A percentile compares a stretch with the other conserved stretches of the same genome.
Conservation (phyloP, 2,113 vertebrate genomes). For the Chunga burmeisteri region DNA sequence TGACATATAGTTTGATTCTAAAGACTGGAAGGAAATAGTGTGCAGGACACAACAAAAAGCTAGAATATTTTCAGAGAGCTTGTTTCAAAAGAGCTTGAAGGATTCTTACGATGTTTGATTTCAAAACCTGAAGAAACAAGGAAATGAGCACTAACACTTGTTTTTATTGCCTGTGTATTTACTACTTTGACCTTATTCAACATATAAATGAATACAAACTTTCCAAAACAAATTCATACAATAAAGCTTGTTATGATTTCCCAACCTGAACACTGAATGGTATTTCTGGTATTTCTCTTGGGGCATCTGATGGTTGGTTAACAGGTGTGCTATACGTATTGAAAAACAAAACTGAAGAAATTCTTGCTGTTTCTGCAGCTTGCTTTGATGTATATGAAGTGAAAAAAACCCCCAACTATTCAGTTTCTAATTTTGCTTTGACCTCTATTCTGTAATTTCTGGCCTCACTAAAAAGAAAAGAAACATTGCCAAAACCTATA, state of each 20-base stretch:
- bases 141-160: neutral
- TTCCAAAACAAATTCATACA: neutral
- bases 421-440: neutral
- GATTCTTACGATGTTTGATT: neutral
- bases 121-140: neutral
- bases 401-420: neutral
- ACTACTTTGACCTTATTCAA: neutral
- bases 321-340: neutral
- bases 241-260: neutral
- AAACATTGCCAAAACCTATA: neutral
- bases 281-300: neutral
- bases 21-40: neutral
- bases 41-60: neutral
- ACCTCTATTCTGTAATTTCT: neutral
- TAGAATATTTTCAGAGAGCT: neutral
- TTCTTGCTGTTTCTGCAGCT: neutral
- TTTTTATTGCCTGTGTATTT: neutral
- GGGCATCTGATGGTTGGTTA: neutral
- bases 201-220: neutral
- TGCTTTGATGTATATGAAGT: neutral
- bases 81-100: neutral
- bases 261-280: neutral
- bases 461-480: neutral
- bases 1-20: neutral
- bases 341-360: neutral